Evolutionary conservation across 2,113 vertebrate species (phyloP).

Genomic region (Cyprinus carpio): DNA sequence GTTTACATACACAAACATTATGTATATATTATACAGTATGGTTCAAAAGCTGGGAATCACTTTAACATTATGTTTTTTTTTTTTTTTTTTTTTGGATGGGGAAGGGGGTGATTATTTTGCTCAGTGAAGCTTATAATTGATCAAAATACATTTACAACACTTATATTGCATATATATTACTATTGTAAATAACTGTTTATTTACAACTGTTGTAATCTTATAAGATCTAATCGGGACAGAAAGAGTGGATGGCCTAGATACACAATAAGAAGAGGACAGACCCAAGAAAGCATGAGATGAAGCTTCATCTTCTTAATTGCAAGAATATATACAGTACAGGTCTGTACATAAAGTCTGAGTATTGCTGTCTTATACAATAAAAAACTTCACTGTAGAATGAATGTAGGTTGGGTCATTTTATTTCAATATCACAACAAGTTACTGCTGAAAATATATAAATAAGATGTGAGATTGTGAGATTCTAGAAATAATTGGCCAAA

Average conservation of each 20-base stretch:
- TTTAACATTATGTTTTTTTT: not conserved
- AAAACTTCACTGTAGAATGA: not conserved
- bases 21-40: not conserved
- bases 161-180: not conserved
- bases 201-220: not conserved
- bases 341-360: not conserved
- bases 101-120: not conserved
- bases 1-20: not conserved
- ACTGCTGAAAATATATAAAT: not conserved
- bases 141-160: not conserved
- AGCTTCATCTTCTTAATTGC: not conserved
- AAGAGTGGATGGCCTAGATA: no score
- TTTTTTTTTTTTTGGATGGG: no score
- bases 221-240: not conserved
- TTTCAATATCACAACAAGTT: not conserved
- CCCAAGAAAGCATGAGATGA: not conserved
- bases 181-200: not conserved
- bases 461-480: not conserved
- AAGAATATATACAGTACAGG: no score
- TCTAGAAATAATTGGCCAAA: not conserved
- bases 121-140: not conserved
- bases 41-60: not conserved
- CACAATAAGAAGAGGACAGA: no score
- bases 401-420: not conserved
- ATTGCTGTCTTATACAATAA: not conserved